Evolutionary conservation across 64 coral and sea anemone genomes (phyloP).

Genomic region (Actinia tenebrosa): DNA sequence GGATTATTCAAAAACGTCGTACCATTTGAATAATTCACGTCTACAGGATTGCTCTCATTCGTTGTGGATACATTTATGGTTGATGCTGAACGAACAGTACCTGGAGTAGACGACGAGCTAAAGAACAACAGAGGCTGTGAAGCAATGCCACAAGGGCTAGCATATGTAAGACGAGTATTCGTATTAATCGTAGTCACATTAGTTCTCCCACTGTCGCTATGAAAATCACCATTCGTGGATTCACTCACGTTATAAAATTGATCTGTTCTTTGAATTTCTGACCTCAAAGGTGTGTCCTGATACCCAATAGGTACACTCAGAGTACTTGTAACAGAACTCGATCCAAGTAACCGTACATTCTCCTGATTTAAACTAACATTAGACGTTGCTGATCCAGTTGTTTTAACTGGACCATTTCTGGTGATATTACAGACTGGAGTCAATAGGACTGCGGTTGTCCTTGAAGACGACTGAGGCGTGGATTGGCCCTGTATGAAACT

Average conservation of each 20-base stretch:
- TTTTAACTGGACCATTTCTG: background rate
- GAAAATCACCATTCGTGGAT: background rate
- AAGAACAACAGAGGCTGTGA: slow-evolving; percentile 1
- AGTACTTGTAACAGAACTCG: background rate
- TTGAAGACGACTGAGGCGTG: background rate
- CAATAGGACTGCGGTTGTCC: background rate
- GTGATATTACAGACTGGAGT: background rate
- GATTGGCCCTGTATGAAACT: background rate
- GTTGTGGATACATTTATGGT: background rate
- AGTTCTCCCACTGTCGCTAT: background rate
- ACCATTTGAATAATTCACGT: background rate
- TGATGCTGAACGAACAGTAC: background rate
- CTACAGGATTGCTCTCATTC: too few relatives aligned
- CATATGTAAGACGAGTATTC: background rate
- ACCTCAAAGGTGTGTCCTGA: background rate
- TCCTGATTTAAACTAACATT: background rate
- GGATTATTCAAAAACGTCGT: background rate
- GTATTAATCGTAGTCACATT: background rate
- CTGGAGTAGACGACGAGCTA: slow-evolving; percentile 7
- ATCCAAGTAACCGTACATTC: background rate
- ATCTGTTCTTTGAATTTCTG: background rate
- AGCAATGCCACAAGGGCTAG: background rate
- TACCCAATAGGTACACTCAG: background rate
- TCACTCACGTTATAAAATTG: background rate
- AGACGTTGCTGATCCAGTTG: background rate